phyloP scores from a whole-genome alignment of 2,113 vertebrate genomes.

The Misgurnus anguillicaudatus region DNA sequence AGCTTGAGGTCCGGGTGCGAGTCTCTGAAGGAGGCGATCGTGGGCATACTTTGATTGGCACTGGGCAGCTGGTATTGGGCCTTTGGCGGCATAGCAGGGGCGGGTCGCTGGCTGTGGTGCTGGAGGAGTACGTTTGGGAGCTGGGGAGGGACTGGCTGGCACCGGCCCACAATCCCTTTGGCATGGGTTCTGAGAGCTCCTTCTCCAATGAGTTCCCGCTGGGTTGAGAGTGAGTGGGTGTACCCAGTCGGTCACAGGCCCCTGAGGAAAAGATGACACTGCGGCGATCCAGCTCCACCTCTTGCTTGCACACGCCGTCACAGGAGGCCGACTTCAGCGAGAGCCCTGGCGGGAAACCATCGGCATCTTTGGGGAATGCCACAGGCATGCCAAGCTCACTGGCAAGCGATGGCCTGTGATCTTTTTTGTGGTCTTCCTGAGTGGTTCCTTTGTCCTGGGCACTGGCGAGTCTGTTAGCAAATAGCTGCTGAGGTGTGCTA shows the following conservation, averaged over 20 bases:
- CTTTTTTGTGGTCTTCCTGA: conserved; percentile 98
- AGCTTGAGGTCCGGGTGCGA: conserved; percentile 96
- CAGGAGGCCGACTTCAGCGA: conserved; percentile 86
- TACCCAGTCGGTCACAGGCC: conserved; percentile 86
- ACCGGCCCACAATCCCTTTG: conserved; percentile 91
- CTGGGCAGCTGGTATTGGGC: conserved; percentile 97
- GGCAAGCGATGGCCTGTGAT: conserved; percentile 86
- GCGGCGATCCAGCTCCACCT: conserved; percentile 91
- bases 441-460: conserved; percentile 92
- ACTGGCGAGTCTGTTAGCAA: conserved; percentile 86
- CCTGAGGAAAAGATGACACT: conserved; percentile 98
- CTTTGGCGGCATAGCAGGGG: conserved; percentile 84
- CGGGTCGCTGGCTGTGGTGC: conserved; percentile 73
- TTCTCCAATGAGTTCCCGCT: conserved; percentile 91
- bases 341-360: conserved; percentile 83
- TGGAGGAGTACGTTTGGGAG: conserved; percentile 87
- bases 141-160: conserved; percentile 90
- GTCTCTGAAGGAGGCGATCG: conserved; percentile 95
- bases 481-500: conserved; percentile 88
- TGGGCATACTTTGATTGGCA: conserved; percentile 99
- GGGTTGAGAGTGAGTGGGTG: conserved; percentile 89
- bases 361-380: conserved; percentile 84
- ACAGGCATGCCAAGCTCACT: conserved; percentile 85
- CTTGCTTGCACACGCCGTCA: conserved; percentile 92
- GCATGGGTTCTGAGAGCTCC: conserved; percentile 89